Base-by-base conservation (phyloP, 1,140 invertebrate species). In the Bacillus rossius region DNA sequence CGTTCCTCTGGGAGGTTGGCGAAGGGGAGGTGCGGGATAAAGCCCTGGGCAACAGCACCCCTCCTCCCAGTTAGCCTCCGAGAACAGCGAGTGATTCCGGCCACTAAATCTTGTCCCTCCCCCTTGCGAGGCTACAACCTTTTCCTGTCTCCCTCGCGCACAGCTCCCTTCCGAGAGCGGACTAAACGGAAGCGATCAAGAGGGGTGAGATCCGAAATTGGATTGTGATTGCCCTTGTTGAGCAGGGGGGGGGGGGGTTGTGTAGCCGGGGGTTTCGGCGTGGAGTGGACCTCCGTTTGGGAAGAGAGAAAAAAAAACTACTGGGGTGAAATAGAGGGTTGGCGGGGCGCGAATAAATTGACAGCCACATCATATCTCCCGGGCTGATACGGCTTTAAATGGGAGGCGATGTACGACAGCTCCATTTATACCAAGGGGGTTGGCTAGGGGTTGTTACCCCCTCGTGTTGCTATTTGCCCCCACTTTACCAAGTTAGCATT, bases 311-410 rank as follows among this genome's bases (percentile, higher is more conserved):
- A 2, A 42, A n/a, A n/a, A n/a, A n/a, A n/a, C n/a, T n/a, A n/a
- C n/a, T n/a, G n/a, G n/a, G n/a, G n/a, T n/a, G n/a, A n/a, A n/a
- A n/a, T n/a, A n/a, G n/a, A n/a, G n/a, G n/a, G n/a, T n/a, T n/a
- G n/a, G n/a, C n/a, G 37, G 41, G 37, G 52, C 17, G 23, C 22
- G 52, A 54, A 54, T 54, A 54, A 54, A 54, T 54, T 54, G 52
- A 54, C 52, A 54, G 52, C 22, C 52, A 37, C 34, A 54, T 54
- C 52, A 42, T 54, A 34, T 16, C 14, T n/a, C 34, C 20, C 0
- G 34, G 25, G 29, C 8, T 17, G 8, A 40, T 54, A 54, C 19
- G 40, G 43, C 17, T 19, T 25, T 5, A 45, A 45, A 5, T 40
- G 17, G 38, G 29, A 10, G 29, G 29, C 29, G 29, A 10, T 34